These are phyloP conservation scores for Nomada fucata DNA, from an alignment of 2,888 invertebrate genomes.

Conservation along the genomic window DNA sequence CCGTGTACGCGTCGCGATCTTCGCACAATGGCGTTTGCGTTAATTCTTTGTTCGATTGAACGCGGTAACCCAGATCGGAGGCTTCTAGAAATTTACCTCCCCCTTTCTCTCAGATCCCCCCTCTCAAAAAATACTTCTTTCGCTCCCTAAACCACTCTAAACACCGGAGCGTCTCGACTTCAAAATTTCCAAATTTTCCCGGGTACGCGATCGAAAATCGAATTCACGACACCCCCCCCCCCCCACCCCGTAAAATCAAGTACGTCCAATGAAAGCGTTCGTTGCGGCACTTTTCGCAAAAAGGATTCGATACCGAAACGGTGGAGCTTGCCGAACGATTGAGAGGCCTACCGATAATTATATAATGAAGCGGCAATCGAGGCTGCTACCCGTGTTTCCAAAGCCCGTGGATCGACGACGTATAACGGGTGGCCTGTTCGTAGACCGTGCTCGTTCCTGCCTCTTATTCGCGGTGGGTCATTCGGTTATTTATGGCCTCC, in stretches of 20 bases:
- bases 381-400: neutral
- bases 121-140: too few species aligned
- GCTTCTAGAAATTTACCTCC: neutral
- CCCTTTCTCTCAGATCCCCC: too few species aligned
- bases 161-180: too few species aligned
- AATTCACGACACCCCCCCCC: too few species aligned
- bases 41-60: too few species aligned
- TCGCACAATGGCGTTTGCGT: neutral
- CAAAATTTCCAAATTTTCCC: too few species aligned
- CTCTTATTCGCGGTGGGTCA: constrained; percentile 78
- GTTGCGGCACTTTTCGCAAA: too few species aligned
- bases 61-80: neutral
- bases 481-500: constrained; percentile 80
- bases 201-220: too few species aligned
- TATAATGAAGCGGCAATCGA: constrained; percentile 20
- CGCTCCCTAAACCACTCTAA: too few species aligned
- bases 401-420: neutral
- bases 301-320: neutral
- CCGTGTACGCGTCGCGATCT: neutral
- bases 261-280: too few species aligned
- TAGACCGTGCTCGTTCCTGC: constrained; percentile 45
- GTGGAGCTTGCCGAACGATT: neutral
- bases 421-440: constrained; percentile 66
- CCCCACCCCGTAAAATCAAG: too few species aligned
- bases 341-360: constrained; percentile 18